Evolutionary conservation across 2,113 vertebrate genomes (phyloP).

Genomic region (Motacilla alba): DNA sequence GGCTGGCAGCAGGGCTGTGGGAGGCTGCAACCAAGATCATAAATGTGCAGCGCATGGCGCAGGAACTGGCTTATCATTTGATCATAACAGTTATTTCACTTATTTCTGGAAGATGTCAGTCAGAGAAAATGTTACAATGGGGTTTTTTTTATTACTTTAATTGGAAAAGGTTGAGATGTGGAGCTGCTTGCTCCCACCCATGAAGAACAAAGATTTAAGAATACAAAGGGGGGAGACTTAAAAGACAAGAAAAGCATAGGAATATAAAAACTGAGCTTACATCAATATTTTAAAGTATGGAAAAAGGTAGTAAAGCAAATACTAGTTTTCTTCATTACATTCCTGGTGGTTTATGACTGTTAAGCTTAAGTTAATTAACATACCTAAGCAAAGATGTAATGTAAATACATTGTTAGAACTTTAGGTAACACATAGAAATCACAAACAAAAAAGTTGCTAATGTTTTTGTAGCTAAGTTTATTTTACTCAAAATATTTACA

Average conservation of each 20-base stretch:
- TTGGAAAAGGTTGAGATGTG: conserved; percentile 27
- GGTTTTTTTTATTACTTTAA: background rate
- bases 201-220: conserved; percentile 39
- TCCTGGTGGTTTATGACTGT: conserved; percentile 67
- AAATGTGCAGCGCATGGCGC: background rate
- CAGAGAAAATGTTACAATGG: conserved; percentile 11
- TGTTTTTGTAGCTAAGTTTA: background rate
- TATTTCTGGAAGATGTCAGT: conserved; percentile 31
- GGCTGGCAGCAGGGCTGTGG: background rate
- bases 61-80: conserved; percentile 22
- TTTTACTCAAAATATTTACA: background rate
- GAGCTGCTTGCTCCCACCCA: conserved; percentile 16
- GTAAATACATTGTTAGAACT: conserved; percentile 36
- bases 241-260: background rate
- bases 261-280: conserved; percentile 50
- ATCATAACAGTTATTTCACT: background rate
- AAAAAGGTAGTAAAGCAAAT: conserved; percentile 53
- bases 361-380: conserved; percentile 61
- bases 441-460: background rate
- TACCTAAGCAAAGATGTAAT: conserved; percentile 49
- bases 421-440: background rate
- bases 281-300: conserved; percentile 52
- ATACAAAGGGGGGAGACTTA: background rate
- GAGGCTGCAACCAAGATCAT: background rate
- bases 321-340: conserved; percentile 54